A percentile compares a stretch with the other conserved stretches of the same genome.
Evolutionary conservation across 2,113 vertebrate species (phyloP).

Genomic region (Ochotona princeps): DNA sequence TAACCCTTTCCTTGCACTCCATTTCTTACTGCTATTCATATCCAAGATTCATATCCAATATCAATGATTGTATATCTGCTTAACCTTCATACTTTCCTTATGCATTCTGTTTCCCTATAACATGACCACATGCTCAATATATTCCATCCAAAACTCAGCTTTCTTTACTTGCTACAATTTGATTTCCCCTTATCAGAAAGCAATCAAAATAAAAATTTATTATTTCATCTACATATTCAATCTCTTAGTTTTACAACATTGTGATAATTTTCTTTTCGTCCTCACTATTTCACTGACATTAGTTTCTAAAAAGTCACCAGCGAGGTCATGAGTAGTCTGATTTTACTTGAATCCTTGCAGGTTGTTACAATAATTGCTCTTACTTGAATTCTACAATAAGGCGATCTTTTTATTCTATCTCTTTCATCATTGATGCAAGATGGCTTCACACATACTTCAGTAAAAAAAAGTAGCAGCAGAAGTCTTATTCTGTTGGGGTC

Average conservation of each 20-base stretch:
- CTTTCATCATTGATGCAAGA: neutral
- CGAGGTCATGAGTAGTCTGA: neutral
- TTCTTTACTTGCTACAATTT: neutral
- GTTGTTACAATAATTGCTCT: neutral
- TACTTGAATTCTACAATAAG: neutral
- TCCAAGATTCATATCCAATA: neutral
- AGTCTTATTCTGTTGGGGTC: neutral
- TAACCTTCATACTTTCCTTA: conserved; percentile 12
- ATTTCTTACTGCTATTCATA: neutral
- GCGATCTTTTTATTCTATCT: neutral
- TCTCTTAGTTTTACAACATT: neutral
- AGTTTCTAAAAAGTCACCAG: neutral
- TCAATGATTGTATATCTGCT: neutral
- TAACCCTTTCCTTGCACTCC: neutral
- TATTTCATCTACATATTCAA: conserved; percentile 12
- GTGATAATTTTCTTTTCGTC: neutral
- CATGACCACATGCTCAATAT: neutral
- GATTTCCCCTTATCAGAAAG: neutral
- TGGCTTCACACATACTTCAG: neutral
- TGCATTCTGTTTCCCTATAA: neutral
- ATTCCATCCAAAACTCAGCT: neutral
- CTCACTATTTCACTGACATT: neutral
- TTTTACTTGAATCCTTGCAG: neutral
- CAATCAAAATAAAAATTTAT: neutral
- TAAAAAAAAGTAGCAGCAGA: neutral